Evolutionary conservation across 1,140 invertebrate species (phyloP).

Genomic region (Pseudomyrmex concolor): DNA sequence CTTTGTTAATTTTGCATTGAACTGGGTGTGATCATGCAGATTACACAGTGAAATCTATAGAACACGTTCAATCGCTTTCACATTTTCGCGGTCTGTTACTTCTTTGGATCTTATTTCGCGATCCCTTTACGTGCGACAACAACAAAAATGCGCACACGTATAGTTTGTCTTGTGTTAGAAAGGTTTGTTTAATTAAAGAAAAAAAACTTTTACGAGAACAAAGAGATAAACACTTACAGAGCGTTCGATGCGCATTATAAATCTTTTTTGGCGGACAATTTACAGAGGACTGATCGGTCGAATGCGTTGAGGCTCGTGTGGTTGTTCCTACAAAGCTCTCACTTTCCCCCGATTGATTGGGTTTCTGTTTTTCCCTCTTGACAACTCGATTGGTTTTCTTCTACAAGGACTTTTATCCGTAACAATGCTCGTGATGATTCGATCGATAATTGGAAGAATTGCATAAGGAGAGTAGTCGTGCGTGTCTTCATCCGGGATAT

Average conservation of each 20-base stretch:
- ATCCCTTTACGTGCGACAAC: neutral
- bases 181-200: too few relatives aligned
- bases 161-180: too few relatives aligned
- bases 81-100: conserved; percentile 17
- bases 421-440: conserved; percentile 15
- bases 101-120: neutral
- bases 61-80: conserved; percentile 26
- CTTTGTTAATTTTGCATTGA: too few relatives aligned
- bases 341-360: conserved; percentile 34
- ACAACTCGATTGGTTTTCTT: neutral
- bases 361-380: conserved; percentile 2
- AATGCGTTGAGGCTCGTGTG: conserved; percentile 14
- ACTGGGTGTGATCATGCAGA: too few relatives aligned
- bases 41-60: neutral
- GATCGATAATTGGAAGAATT: conserved; percentile 41
- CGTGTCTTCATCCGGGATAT: conserved; percentile 23
- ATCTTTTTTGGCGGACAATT: conserved; percentile 16
- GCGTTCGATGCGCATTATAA: conserved; percentile 28
- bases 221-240: conserved; percentile 19
- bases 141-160: too few relatives aligned
- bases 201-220: too few relatives aligned
- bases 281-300: conserved; percentile 17
- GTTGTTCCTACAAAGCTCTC: conserved; percentile 21
- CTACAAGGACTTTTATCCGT: neutral
- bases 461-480: conserved; percentile 17